Evolutionary conservation across 2,888 invertebrate species (phyloP).

Genomic region (Nomada hirtipes): DNA sequence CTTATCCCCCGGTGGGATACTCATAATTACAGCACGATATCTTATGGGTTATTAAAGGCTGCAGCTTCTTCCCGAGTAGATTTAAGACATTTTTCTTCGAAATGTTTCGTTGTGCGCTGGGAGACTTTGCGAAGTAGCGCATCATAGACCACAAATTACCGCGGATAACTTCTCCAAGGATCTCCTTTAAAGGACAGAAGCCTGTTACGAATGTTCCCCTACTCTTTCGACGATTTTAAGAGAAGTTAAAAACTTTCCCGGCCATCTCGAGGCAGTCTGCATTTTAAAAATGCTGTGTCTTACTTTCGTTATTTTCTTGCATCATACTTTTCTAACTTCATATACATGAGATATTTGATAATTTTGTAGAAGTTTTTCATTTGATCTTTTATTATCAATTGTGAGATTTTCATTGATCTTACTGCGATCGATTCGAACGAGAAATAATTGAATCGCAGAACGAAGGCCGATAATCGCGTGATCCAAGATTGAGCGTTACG

Average conservation of each 20-base stretch:
- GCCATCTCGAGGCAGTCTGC: too few relatives aligned
- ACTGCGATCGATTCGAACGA: too few relatives aligned
- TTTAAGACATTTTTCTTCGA: neutral
- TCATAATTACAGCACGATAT: neutral
- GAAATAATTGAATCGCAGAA: neutral
- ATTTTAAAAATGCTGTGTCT: too few relatives aligned
- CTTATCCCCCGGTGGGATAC: neutral
- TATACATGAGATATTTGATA: too few relatives aligned
- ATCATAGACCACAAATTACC: too few relatives aligned
- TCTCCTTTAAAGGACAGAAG: neutral
- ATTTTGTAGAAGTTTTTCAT: too few relatives aligned
- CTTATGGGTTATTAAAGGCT: neutral
- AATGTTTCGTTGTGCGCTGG: neutral
- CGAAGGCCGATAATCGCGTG: neutral
- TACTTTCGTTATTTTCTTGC: too few relatives aligned
- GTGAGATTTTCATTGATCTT: too few relatives aligned
- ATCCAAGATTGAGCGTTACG: slow-evolving; percentile 5
- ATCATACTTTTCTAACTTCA: too few relatives aligned
- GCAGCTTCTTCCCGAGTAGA: neutral
- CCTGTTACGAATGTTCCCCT: neutral
- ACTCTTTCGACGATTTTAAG: too few relatives aligned
- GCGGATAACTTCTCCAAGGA: neutral
- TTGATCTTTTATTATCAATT: too few relatives aligned
- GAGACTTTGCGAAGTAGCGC: neutral
- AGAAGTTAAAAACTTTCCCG: too few relatives aligned